Evolutionary conservation across 2,113 vertebrate genomes (phyloP), one percentile per base, ranked within the genome.

Genomic region (Carollia perspicillata): DNA sequence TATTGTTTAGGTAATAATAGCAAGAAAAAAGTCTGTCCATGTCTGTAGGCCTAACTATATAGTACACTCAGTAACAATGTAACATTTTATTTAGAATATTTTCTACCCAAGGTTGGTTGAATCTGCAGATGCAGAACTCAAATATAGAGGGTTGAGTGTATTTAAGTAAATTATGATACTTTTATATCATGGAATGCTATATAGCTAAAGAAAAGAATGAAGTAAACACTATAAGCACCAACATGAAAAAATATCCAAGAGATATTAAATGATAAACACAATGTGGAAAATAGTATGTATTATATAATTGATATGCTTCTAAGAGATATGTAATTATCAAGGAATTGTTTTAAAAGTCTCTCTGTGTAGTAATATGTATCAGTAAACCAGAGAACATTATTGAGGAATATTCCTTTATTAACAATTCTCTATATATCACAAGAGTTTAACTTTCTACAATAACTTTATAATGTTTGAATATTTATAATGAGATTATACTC

Each of bases 161-260:
- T 74, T 93, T 91, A 74, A 71, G 14, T 79, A 75, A 72, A 55
- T 78, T 80, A 79, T 66, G 5, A 20, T 65, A n/a, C 6, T 69
- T 78, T 63, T 69, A 30, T 89, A 63, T 90, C 13, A 53, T 42
- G 28, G 79, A 83, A 80, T 84, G 18, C 5, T 37, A 78, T 81
- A 2, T 77, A 72, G 20, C 37, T 6, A 55, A 72, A 93, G 71
- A 78, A 84, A 88, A 88, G 47, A 93, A 89, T 94, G 66, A 96
- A 90, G 33, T 75, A 35, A 20, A 18, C 8, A 75, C 74, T 95
- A 2, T 60, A 92, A 71, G 53, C 66, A 84, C 22, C 87, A 35
- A 84, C 37, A 71, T 79, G 35, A 42, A 89, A 68, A 81, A 47
- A 49, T 72, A 74, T 30, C 14, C 53, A 81, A 75, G 65, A 93